Percentiles rank a stretch among this genome's conserved stretches.
Conservation (phyloP, 2,113 vertebrate species). For the Notiomystis cincta region DNA sequence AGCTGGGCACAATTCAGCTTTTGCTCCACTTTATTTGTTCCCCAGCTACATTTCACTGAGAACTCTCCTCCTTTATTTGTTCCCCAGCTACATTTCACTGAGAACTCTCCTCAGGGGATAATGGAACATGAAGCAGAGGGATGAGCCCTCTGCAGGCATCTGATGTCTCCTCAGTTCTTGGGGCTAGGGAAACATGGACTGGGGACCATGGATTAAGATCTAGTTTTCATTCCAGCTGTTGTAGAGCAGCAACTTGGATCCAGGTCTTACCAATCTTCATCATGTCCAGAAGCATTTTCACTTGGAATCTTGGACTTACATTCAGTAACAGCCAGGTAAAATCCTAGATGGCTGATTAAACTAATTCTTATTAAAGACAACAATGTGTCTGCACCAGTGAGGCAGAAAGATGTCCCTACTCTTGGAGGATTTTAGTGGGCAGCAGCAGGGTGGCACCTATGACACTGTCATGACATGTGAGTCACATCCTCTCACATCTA, state of each 20-base stretch:
- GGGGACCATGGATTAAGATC: background rate
- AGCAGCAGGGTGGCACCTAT: background rate
- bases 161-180: background rate
- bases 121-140: background rate
- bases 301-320: background rate
- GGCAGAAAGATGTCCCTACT: background rate
- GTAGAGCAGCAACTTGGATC: background rate
- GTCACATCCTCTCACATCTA: background rate
- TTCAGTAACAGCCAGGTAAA: background rate
- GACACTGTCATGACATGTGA: rapidly evolving
- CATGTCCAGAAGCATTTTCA: background rate
- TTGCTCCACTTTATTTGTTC: background rate
- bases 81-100: background rate
- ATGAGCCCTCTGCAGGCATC: background rate
- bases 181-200: too few species aligned
- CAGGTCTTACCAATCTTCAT: background rate
- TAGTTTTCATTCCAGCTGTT: background rate
- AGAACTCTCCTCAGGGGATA: background rate
- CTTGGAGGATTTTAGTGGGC: background rate
- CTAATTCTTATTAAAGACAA: background rate
- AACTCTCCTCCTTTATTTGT: background rate
- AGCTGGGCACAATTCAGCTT: background rate
- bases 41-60: background rate
- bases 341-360: background rate
- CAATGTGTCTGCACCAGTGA: background rate